Evolutionary conservation across 2,113 vertebrate species (phyloP).

Genomic region (Acrocephalus kingi): DNA sequence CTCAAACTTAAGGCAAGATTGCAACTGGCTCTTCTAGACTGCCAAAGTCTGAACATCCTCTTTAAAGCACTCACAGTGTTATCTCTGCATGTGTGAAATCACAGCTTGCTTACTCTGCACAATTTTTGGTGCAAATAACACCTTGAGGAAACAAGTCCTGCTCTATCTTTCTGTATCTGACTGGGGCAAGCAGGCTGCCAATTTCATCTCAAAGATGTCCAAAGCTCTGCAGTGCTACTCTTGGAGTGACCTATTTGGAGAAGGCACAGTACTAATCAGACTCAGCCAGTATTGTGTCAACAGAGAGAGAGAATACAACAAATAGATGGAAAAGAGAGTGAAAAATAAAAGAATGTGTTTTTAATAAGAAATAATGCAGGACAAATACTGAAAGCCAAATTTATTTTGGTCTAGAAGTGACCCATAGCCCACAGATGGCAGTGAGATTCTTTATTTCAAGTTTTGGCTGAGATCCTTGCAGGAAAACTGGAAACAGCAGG

Average conservation of each 20-base stretch:
- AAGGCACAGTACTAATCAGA: not conserved
- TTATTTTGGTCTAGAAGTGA: not conserved
- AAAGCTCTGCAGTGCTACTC: not conserved
- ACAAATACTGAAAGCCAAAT: not conserved
- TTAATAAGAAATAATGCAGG: not conserved
- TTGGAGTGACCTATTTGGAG: not conserved
- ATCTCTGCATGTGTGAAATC: not conserved
- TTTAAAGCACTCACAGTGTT: not conserved
- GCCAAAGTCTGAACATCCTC: not conserved
- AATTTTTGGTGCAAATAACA: not conserved
- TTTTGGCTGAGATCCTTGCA: not conserved
- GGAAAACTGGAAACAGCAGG: not conserved
- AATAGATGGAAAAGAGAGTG: not conserved
- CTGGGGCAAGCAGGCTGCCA: not conserved
- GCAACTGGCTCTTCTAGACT: not conserved
- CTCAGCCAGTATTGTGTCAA: not conserved
- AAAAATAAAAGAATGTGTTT: not conserved
- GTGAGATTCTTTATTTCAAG: not conserved
- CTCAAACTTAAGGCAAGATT: not conserved
- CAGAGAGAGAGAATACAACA: not conserved
- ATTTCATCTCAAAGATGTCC: not conserved
- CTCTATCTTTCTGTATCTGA: not conserved
- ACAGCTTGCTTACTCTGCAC: not conserved
- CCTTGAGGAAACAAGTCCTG: not conserved
- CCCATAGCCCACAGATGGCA: not conserved